Percentiles rank a stretch among this genome's conserved stretches.
These are phyloP conservation scores for Maccullochella peelii DNA, from an alignment of 2,113 vertebrate genomes.

Conservation along the genomic window DNA sequence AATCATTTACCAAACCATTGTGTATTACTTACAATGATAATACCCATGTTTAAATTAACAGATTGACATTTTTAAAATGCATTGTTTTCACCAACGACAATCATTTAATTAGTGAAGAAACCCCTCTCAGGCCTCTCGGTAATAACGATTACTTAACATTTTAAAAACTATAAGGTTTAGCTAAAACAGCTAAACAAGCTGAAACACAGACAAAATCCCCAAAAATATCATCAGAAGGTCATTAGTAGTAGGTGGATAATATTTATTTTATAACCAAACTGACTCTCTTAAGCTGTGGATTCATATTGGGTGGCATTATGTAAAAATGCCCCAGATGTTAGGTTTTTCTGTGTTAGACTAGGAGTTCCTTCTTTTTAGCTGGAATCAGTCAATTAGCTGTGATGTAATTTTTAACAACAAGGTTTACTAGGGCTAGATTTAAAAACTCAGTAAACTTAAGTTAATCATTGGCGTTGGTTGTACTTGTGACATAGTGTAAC, in stretches of 20 bases:
- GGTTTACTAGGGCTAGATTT: background rate
- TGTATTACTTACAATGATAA: background rate
- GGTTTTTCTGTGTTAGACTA: background rate
- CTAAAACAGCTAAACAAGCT: background rate
- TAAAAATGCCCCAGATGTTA: background rate
- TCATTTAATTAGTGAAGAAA: background rate
- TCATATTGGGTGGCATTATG: background rate
- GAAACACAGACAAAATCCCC: background rate
- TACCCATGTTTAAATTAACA: background rate
- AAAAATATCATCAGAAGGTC: too few relatives aligned
- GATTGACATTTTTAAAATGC: background rate
- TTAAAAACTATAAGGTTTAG: background rate
- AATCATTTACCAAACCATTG: constrained; percentile 12
- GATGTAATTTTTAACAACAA: background rate
- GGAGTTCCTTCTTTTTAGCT: background rate
- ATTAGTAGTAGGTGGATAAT: background rate
- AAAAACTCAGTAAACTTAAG: background rate
- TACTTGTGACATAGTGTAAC: background rate
- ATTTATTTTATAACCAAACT: background rate
- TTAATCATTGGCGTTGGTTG: background rate
- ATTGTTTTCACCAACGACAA: background rate
- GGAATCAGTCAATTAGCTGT: background rate
- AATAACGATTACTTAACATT: background rate
- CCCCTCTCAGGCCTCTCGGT: background rate
- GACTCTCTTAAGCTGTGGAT: background rate